These are phyloP conservation scores for Drosophila lutescens DNA, from an alignment of 2,888 invertebrate genomes.

Conservation along the genomic window DNA sequence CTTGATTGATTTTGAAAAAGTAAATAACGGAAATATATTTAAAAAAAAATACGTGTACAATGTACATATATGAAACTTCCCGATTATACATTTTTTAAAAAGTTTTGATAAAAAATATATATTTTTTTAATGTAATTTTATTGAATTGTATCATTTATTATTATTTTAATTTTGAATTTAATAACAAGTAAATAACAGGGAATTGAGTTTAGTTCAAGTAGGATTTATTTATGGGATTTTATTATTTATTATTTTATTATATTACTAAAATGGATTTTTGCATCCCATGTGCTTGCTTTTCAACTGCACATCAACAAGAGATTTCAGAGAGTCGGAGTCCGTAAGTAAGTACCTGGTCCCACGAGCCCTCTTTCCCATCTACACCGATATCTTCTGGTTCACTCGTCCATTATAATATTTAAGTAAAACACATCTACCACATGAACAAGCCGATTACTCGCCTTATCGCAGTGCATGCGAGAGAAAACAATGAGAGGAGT, in stretches of 20 bases:
- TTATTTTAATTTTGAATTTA: too few species aligned
- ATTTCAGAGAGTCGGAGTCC: background rate
- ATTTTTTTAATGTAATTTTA: too few species aligned
- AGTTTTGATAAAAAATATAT: too few species aligned
- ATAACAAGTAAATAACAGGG: too few species aligned
- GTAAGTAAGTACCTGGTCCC: background rate
- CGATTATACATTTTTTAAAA: too few species aligned
- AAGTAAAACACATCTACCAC: background rate
- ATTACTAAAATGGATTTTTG: background rate
- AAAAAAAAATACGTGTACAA: too few species aligned
- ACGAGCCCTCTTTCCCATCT: background rate
- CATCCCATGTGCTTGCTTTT: background rate
- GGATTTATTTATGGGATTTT: too few species aligned
- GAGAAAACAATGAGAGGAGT: conserved; percentile 6
- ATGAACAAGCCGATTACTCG: conserved; percentile 6
- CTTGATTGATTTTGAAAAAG: conserved; percentile 11
- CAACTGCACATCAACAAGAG: background rate
- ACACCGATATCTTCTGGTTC: conserved; percentile 1
- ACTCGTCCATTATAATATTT: background rate
- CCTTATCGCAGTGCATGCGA: conserved; percentile 13
- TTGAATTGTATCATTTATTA: too few species aligned
- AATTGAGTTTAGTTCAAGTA: too few species aligned
- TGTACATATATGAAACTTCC: too few species aligned
- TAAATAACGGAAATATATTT: background rate
- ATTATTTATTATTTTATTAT: too few species aligned